Evolutionary conservation across 1,140 invertebrate genomes (phyloP), one percentile per base, ranked within the genome.

Genomic region (Octopus sinensis): DNA sequence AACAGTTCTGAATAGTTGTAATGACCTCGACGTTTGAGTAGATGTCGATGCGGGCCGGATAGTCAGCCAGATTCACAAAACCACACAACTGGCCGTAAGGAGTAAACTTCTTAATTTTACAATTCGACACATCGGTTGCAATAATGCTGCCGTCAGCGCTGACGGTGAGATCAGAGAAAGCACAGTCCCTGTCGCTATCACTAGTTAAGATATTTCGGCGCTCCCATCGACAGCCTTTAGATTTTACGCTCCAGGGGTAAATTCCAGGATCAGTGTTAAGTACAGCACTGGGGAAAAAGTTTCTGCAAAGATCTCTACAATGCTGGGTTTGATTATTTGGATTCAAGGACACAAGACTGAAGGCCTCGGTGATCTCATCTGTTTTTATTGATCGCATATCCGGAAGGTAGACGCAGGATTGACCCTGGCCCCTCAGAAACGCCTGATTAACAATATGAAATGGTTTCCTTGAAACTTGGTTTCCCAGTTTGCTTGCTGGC

Each of bases 181-280:
- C 68, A 6, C 68, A 73, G 68, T 73, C 68, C 6, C 30, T 73
- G 68, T 73, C 68, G 5, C 68, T 5, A 13, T 73, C 68, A 12
- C 68, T 23, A 23, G 68, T 73, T 23, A 73, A 23, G 13, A 73
- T 23, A 3, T 73, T 73, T 13, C 30, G 68, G 4, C 68, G 30
- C 68, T 9, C 68, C 68, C 68, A 73, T n/a, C 68, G 68, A 73
- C 68, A 73, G 17, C 68, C 68, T 73, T 73, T 73, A 7, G 68
- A 23, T 73, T 73, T 73, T 1, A 9, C 68, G 68, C 30, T 73
- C 13, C 17, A 23, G 6, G 68, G 30, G 30, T n/a, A 73, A 23
- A 73, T 73, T 9, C 68, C 68, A 23, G 68, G 68, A 23, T 73
- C 68, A 10, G 68, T 73, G 17, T 23, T 7, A n/a, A 73, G 30